Percentiles rank a stretch among this genome's conserved stretches.
phyloP scores from a whole-genome alignment of 92 coral and sea anemone species.

The Virgularia gustaviana region DNA sequence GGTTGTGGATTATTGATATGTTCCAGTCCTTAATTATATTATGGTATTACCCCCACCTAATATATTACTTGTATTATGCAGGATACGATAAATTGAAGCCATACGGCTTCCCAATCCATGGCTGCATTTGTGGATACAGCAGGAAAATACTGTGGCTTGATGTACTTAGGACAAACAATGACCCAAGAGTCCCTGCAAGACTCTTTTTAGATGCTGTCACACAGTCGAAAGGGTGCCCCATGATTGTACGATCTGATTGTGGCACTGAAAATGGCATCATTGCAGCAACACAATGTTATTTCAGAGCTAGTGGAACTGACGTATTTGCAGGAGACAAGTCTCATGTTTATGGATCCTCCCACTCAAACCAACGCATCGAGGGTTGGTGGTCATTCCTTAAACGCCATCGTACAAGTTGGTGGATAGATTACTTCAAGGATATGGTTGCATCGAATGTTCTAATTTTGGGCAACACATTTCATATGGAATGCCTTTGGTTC shows the following conservation, averaged over 20 bases:
- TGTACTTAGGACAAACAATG: constrained; percentile 23
- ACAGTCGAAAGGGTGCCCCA: constrained; percentile 29
- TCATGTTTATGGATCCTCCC: constrained; percentile 28
- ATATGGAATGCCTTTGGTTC: constrained; percentile 21
- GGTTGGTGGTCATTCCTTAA: constrained; percentile 36
- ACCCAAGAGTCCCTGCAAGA: constrained; percentile 29
- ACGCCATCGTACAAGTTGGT: constrained; percentile 33
- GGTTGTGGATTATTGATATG: background rate
- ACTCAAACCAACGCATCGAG: constrained; percentile 27
- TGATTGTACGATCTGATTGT: constrained; percentile 31
- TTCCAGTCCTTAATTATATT: background rate
- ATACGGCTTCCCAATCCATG: constrained; percentile 31
- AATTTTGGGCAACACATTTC: constrained; percentile 21
- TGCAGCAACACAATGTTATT: constrained; percentile 30
- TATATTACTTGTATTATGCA: background rate
- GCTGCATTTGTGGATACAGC: constrained; percentile 40
- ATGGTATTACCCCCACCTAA: background rate
- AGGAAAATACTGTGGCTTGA: constrained; percentile 37
- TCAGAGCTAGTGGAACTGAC: constrained; percentile 13
- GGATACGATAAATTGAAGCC: constrained; percentile 37
- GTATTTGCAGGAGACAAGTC: constrained; percentile 35
- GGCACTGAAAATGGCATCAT: constrained; percentile 35
- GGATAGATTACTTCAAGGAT: constrained; percentile 33
- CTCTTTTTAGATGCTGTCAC: constrained; percentile 18
- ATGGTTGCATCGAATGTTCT: constrained; percentile 18